Evolutionary conservation across 1,140 invertebrate species (phyloP).

Genomic region (Stenopsyche tienmushanensis): DNA sequence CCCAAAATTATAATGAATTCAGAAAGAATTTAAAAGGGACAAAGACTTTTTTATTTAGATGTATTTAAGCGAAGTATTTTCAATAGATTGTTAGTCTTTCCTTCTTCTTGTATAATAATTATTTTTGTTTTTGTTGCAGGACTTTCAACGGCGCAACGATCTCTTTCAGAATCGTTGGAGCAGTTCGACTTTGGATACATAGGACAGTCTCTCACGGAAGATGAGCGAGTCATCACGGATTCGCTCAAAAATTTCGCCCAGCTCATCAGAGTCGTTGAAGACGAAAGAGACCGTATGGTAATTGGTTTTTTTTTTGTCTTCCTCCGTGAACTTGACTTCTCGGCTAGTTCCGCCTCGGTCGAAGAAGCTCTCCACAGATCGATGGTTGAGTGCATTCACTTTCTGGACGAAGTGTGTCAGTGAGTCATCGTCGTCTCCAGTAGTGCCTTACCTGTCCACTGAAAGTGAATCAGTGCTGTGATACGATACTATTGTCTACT

Average conservation of each 20-base stretch:
- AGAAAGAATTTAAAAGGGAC: too few species aligned
- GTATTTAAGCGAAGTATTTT: too few species aligned
- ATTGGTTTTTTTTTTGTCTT: too few species aligned
- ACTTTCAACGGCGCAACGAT: constrained; percentile 85
- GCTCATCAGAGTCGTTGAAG: constrained; percentile 89
- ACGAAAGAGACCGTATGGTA: constrained; percentile 94
- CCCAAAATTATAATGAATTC: too few species aligned
- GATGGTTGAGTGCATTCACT: constrained; percentile 3
- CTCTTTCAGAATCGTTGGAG: constrained; percentile 82
- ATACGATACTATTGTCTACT: constrained; percentile 1
- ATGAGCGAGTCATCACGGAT: constrained; percentile 89
- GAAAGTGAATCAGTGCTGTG: constrained; percentile 5
- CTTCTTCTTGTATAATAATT: too few species aligned
- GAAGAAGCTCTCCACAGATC: too few species aligned
- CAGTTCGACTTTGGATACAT: constrained; percentile 97
- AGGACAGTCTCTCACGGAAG: constrained; percentile 92
- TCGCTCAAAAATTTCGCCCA: constrained; percentile 89
- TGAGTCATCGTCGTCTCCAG: not conserved
- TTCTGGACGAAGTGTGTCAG: constrained; percentile 1
- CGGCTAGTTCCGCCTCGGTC: too few species aligned
- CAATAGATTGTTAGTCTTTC: too few species aligned
- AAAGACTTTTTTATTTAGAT: too few species aligned
- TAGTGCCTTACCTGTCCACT: not conserved
- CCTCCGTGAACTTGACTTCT: too few species aligned
- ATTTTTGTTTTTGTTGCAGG: constrained; percentile 60